phyloP scores from a whole-genome alignment of 2,888 invertebrate species.

The Polyploca ridens region DNA sequence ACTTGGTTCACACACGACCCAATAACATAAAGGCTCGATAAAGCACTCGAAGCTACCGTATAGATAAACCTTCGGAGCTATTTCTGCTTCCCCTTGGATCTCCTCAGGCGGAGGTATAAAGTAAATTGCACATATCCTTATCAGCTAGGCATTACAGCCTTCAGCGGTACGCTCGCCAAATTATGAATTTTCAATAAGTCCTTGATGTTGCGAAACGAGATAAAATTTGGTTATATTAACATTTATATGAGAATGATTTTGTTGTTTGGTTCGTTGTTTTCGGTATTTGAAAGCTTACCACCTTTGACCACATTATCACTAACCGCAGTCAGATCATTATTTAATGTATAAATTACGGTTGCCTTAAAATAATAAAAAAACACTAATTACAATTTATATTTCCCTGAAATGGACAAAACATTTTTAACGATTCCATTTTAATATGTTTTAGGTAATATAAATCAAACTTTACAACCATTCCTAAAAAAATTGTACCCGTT shows the following conservation, averaged over 20 bases:
- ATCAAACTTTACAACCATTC: constrained; percentile 9
- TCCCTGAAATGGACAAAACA: background rate
- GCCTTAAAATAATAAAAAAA: background rate
- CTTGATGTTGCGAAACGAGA: constrained; percentile 42
- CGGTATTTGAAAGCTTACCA: background rate
- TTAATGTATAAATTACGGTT: too few species aligned
- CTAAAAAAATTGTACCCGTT: constrained; percentile 19
- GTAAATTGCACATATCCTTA: constrained; percentile 68
- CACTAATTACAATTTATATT: background rate
- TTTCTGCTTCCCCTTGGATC: constrained; percentile 45
- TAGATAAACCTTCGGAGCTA: constrained; percentile 62
- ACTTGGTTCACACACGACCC: constrained; percentile 26
- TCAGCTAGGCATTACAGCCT: constrained; percentile 33
- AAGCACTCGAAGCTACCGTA: constrained; percentile 46
- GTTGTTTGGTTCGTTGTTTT: constrained; percentile 16
- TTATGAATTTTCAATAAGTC: constrained; percentile 65
- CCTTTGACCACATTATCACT: too few species aligned
- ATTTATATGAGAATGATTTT: constrained; percentile 40
- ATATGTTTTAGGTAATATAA: constrained; percentile 17
- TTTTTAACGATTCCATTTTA: constrained; percentile 27
- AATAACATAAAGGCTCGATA: constrained; percentile 45
- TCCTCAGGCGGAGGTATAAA: constrained; percentile 48
- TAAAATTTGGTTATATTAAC: constrained; percentile 44
- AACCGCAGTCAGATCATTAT: too few species aligned
- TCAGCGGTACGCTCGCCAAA: constrained; percentile 47